phyloP scores from a whole-genome alignment of 2,888 invertebrate genomes.

The Ephialtes manifestator region DNA sequence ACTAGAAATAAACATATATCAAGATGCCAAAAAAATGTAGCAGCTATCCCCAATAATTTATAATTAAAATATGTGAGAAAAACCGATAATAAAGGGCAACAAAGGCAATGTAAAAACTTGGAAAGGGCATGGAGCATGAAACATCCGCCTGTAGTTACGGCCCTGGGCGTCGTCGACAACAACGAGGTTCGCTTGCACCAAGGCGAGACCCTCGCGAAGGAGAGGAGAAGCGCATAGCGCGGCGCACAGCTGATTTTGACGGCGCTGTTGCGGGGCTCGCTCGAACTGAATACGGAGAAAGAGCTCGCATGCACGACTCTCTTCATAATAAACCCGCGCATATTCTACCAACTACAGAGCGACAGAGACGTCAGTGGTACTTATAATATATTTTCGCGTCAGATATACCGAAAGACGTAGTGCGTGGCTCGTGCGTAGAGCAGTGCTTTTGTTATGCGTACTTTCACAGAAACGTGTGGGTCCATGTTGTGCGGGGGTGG shows the following conservation, averaged over 20 bases:
- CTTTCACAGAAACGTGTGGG: not conserved
- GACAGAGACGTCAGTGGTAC: not conserved
- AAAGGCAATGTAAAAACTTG: not conserved
- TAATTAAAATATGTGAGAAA: not conserved
- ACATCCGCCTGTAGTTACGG: slow-evolving; percentile 37
- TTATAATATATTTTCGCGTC: not conserved
- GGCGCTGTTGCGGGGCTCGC: slow-evolving; percentile 57
- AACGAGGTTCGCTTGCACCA: slow-evolving; percentile 50
- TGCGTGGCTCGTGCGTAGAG: not conserved
- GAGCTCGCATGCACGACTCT: not conserved
- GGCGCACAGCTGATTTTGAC: slow-evolving; percentile 74
- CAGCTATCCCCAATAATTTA: no score
- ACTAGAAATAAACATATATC: no score
- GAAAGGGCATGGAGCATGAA: not conserved
- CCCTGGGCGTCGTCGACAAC: slow-evolving; percentile 54
- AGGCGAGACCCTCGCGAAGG: slow-evolving; percentile 51
- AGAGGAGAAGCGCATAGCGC: slow-evolving; percentile 64
- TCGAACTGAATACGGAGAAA: slow-evolving; percentile 10
- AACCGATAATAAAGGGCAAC: not conserved
- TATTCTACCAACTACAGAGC: not conserved
- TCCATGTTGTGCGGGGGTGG: slow-evolving; percentile 21
- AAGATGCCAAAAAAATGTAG: no score
- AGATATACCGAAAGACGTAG: not conserved
- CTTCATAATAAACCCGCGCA: not conserved
- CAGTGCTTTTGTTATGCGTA: not conserved